Percentiles rank a stretch among this genome's conserved stretches.
phyloP scores from a whole-genome alignment of 1,140 invertebrate species.

The Microvelia longipes region DNA sequence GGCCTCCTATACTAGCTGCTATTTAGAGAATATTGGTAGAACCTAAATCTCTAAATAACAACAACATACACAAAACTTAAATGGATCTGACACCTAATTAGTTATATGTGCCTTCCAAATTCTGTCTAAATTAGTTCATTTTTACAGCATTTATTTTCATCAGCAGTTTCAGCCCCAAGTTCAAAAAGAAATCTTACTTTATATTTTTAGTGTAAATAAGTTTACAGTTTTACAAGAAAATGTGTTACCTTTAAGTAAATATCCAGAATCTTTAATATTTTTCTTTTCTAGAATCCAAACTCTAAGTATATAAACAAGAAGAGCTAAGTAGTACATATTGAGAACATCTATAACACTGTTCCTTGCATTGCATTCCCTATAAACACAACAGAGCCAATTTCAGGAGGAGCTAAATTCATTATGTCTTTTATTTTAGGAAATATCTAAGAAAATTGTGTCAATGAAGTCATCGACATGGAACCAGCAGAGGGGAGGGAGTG shows the following conservation, averaged over 20 bases:
- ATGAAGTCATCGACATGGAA: not conserved
- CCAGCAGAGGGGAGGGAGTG: not conserved
- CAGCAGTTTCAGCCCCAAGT: not conserved
- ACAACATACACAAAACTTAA: not conserved
- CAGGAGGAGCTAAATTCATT: not conserved
- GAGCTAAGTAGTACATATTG: conserved; percentile 36
- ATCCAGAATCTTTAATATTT: conserved; percentile 38
- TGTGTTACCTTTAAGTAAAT: conserved; percentile 35
- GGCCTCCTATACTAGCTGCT: too few species aligned
- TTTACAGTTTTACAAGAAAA: not conserved
- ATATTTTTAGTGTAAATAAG: not conserved
- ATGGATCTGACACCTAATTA: not conserved
- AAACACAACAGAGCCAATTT: not conserved
- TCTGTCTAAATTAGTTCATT: not conserved
- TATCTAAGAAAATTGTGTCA: not conserved
- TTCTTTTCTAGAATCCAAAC: conserved; percentile 36
- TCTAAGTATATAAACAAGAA: conserved; percentile 33
- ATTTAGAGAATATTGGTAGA: too few species aligned
- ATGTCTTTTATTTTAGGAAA: not conserved
- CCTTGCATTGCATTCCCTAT: conserved; percentile 34
- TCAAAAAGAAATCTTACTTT: not conserved
- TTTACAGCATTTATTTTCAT: not conserved
- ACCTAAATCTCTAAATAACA: not conserved
- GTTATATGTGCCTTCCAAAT: not conserved
- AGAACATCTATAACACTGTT: conserved; percentile 32